These are phyloP conservation scores for Malurus melanocephalus DNA, from an alignment of 2,113 vertebrate genomes.

Conservation along the genomic window DNA sequence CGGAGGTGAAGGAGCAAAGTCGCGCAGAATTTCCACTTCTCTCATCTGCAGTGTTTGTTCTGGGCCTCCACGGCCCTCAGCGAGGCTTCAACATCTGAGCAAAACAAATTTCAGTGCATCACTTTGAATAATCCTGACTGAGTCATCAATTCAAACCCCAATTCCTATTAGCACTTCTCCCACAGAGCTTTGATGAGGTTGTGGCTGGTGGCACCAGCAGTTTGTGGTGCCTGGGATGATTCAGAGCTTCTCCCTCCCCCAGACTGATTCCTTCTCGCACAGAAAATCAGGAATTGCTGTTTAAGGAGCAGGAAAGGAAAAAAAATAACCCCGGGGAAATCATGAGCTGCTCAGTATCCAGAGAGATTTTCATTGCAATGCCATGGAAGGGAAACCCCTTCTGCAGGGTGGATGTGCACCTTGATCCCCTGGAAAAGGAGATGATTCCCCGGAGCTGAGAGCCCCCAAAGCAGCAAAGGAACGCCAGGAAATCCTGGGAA, in stretches of 20 bases:
- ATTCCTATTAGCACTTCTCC: conserved; percentile 64
- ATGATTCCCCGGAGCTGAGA: background rate
- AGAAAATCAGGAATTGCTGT: background rate
- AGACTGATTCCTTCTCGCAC: background rate
- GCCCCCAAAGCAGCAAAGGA: background rate
- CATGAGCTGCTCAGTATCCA: background rate
- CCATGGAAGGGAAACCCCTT: background rate
- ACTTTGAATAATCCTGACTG: conserved; percentile 51
- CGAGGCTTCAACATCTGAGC: conserved; percentile 28
- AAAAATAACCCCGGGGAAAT: background rate
- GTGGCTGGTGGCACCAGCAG: conserved; percentile 33
- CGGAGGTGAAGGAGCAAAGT: conserved; percentile 23
- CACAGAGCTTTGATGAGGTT: conserved; percentile 55
- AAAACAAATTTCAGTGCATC: conserved; percentile 38
- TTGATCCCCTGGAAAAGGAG: background rate
- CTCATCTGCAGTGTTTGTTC: conserved; percentile 34
- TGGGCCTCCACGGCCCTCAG: background rate
- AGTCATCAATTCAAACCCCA: conserved; percentile 58
- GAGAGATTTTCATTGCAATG: background rate
- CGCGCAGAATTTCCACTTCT: conserved; percentile 6
- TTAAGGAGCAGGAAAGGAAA: background rate
- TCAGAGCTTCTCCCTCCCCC: conserved; percentile 15
- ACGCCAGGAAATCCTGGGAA: conserved; percentile 51
- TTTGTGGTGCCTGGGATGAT: background rate
- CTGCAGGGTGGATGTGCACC: background rate